A percentile compares a stretch with the other conserved stretches of the same genome.
phyloP scores from a whole-genome alignment of 2,888 invertebrate genomes.

The Lasiommata megera region DNA sequence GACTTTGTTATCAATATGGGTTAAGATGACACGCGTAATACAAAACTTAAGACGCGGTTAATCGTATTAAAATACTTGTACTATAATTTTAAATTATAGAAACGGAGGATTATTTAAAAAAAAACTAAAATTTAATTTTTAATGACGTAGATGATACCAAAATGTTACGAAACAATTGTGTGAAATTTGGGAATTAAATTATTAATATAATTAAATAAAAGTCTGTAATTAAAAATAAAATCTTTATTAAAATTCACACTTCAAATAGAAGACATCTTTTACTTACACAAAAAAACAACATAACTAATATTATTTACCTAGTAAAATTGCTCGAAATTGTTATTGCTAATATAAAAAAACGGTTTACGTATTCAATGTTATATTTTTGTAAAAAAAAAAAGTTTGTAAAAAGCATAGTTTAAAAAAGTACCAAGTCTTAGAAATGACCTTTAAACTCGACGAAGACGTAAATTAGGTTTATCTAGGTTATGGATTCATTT shows the following conservation, averaged over 20 bases:
- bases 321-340: slow-evolving; percentile 59
- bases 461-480: too few species aligned
- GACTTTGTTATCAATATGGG: slow-evolving; percentile 64
- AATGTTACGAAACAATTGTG: too few species aligned
- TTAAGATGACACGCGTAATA: slow-evolving; percentile 32
- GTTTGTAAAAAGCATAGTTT: too few species aligned
- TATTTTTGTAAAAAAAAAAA: too few species aligned
- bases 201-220: slow-evolving; percentile 7
- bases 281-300: slow-evolving; percentile 52
- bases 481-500: too few species aligned
- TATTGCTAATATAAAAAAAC: slow-evolving; percentile 30
- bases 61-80: neutral
- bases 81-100: neutral
- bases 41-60: slow-evolving; percentile 19
- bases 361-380: slow-evolving; percentile 23
- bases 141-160: too few species aligned
- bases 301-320: slow-evolving; percentile 49
- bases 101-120: too few species aligned
- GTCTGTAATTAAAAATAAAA: slow-evolving; percentile 64
- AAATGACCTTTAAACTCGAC: too few species aligned
- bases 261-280: slow-evolving; percentile 63
- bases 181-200: too few species aligned
- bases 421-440: too few species aligned
- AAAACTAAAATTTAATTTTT: too few species aligned
- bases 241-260: slow-evolving; percentile 78